These are phyloP conservation scores for Pipistrellus pygmaeus DNA, from an alignment of 2,797 vertebrate genomes.

Conservation along the genomic window DNA sequence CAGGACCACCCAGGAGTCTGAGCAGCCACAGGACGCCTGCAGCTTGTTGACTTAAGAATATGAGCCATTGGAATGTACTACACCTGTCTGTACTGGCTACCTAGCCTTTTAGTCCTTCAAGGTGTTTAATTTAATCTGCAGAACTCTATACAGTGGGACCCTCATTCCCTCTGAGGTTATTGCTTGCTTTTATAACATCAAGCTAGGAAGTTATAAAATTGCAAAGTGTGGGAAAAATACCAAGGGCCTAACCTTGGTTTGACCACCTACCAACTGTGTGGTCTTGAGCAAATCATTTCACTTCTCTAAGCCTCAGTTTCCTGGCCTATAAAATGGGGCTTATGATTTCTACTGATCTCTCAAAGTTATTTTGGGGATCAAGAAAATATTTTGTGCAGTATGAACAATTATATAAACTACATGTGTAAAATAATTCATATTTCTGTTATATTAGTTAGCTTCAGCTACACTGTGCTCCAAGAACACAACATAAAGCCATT, in stretches of 20 bases:
- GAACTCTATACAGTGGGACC: slow-evolving; percentile 63
- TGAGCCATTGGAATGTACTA: slow-evolving; percentile 72
- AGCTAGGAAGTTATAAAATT: slow-evolving; percentile 77
- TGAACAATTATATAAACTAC: neutral
- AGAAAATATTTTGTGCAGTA: neutral
- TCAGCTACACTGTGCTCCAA: neutral
- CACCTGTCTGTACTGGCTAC: slow-evolving; percentile 79
- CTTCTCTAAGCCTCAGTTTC: slow-evolving; percentile 56
- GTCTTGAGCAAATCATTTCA: slow-evolving; percentile 61
- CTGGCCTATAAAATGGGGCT: slow-evolving; percentile 44
- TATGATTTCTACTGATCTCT: neutral
- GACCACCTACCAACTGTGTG: slow-evolving; percentile 68
- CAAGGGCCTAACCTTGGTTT: slow-evolving; percentile 47
- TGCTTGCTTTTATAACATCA: slow-evolving; percentile 74
- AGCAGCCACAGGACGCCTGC: slow-evolving; percentile 48
- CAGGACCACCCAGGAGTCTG: slow-evolving; percentile 76
- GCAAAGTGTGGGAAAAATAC: slow-evolving; percentile 55
- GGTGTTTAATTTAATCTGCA: slow-evolving; percentile 84
- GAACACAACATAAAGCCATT: neutral
- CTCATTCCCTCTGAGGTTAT: slow-evolving; percentile 67
- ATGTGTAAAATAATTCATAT: neutral
- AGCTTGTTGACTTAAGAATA: slow-evolving; percentile 82
- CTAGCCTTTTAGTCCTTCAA: slow-evolving; percentile 72
- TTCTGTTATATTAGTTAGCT: neutral
- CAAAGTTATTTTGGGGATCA: neutral